Evolutionary conservation across 2,113 vertebrate genomes (phyloP).

Genomic region (Deroptyus accipitrinus): DNA sequence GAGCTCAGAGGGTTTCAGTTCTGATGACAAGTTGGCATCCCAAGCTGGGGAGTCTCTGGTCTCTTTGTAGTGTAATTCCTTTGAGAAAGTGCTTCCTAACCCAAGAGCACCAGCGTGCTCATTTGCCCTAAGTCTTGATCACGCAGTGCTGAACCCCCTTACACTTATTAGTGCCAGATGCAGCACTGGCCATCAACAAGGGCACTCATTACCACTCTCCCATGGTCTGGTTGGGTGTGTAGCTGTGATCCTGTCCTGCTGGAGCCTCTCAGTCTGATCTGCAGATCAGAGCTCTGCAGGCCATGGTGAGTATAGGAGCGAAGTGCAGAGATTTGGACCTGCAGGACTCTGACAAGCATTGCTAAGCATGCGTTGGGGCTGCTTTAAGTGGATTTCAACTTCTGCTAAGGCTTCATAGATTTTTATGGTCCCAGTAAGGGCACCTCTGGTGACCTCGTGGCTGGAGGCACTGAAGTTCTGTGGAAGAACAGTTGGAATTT

Average conservation of each 20-base stretch:
- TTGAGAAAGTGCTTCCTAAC: background rate
- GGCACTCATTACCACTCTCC: accelerated
- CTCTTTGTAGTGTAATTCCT: background rate
- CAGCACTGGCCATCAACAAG: background rate
- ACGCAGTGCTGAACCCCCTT: background rate
- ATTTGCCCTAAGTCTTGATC: background rate
- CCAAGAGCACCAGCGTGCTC: accelerated
- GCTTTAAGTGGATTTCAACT: background rate
- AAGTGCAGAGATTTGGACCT: background rate
- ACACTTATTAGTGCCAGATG: background rate
- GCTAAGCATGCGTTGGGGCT: background rate
- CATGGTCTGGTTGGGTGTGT: background rate
- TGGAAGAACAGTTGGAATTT: conserved; percentile 33
- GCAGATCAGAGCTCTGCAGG: background rate
- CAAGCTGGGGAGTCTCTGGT: background rate
- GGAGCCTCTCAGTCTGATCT: background rate
- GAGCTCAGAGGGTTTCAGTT: background rate
- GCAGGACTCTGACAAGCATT: background rate
- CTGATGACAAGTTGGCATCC: background rate
- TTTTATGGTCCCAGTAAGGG: background rate
- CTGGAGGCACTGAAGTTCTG: conserved; percentile 14
- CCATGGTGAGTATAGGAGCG: background rate
- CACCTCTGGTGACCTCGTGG: conserved; percentile 47
- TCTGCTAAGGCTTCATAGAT: background rate
- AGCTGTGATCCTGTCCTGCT: background rate